Conservation (phyloP, 2,888 invertebrate genomes). For the Hirtodrosophila duncani region DNA sequence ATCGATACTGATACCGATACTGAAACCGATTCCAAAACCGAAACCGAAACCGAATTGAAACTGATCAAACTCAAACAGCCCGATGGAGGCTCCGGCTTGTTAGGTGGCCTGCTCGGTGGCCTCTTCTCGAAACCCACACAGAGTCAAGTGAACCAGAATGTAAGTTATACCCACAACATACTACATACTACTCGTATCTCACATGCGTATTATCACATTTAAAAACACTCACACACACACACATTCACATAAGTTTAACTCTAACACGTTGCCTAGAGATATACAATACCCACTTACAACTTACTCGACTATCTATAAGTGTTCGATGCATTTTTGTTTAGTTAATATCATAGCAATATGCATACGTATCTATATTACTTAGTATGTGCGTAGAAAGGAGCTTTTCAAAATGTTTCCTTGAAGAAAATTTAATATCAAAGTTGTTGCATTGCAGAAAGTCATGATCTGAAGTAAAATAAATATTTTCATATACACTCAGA, state of each 20-base stretch:
- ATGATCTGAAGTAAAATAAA: no score
- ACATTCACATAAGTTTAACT: slow-evolving; percentile 36
- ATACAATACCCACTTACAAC: no score
- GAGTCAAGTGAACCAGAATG: slow-evolving; percentile 77
- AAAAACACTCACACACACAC: slow-evolving; percentile 25
- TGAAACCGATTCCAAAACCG: slow-evolving; percentile 38
- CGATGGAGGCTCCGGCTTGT: slow-evolving; percentile 77
- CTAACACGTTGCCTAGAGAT: slow-evolving; percentile 40
- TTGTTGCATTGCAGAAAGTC: no score
- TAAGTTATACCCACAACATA: slow-evolving; percentile 75
- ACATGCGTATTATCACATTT: slow-evolving; percentile 35
- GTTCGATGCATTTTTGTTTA: slow-evolving; percentile 43
- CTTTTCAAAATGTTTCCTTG: no score
- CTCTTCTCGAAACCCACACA: slow-evolving; percentile 77
- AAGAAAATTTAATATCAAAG: no score
- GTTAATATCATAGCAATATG: slow-evolving; percentile 4
- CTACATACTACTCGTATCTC: no score
- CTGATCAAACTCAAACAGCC: slow-evolving; percentile 62
- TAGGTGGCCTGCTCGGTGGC: slow-evolving; percentile 78
- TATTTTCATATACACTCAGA: no score
- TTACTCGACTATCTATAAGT: slow-evolving; percentile 30
- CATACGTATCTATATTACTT: no score
- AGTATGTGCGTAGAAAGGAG: slow-evolving; percentile 3
- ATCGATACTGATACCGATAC: slow-evolving; percentile 53
- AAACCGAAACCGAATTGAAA: slow-evolving; percentile 27